A percentile compares a stretch with the other conserved stretches of the same genome.
Conservation (phyloP, 2,797 vertebrate species). For the Momotus momota region DNA sequence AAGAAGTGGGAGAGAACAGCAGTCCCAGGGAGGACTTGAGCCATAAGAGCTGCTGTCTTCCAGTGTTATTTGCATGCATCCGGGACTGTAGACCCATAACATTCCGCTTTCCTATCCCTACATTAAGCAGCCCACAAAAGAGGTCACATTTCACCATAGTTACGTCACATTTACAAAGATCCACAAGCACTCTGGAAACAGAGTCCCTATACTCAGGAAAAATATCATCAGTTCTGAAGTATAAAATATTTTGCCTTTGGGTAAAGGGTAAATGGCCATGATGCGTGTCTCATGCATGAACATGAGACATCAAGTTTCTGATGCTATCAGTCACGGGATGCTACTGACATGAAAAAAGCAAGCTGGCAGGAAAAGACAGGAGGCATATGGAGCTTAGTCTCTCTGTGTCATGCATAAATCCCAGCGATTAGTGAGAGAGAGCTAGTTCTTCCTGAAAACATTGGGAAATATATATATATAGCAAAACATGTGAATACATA, state of each 20-base stretch:
- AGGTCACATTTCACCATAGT: not conserved
- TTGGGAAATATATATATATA: no score
- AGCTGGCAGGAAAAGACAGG: not conserved
- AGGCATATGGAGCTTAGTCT: not conserved
- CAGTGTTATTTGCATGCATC: not conserved
- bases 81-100: not conserved
- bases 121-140: not conserved
- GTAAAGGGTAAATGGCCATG: not conserved
- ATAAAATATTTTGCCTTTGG: not conserved
- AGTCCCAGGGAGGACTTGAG: not conserved
- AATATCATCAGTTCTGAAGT: not conserved
- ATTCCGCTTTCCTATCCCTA: not conserved
- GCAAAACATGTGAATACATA: not conserved
- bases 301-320: not conserved
- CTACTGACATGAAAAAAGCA: not conserved
- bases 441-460: not conserved
- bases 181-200: not conserved
- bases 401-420: not conserved
- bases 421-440: not conserved
- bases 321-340: not conserved
- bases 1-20: not conserved
- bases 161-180: not conserved
- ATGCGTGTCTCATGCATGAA: not conserved
- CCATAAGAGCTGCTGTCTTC: not conserved
- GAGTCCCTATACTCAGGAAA: not conserved